phyloP scores from a whole-genome alignment of 2,888 invertebrate species.

The Calameuta filiformis region DNA sequence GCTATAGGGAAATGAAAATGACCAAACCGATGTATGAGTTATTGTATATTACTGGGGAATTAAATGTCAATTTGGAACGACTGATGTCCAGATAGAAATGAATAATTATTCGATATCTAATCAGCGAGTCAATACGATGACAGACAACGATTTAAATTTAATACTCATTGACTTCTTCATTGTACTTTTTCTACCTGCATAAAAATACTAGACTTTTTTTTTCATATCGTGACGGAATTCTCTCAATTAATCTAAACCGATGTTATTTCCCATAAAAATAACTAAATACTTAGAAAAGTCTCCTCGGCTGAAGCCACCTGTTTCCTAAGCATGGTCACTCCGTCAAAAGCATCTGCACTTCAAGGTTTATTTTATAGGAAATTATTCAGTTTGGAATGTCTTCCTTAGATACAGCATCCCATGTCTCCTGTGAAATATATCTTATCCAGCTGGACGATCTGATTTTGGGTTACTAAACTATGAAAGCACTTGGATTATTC shows the following conservation, averaged over 20 bases:
- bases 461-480: constrained; percentile 3
- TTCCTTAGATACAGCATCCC: not conserved
- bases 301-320: not conserved
- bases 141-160: not conserved
- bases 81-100: not conserved
- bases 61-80: not conserved
- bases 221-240: not conserved
- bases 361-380: constrained; percentile 16
- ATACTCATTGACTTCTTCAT: too few species aligned
- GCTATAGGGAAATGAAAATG: not conserved
- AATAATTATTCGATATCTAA: not conserved
- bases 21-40: too few species aligned
- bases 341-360: not conserved
- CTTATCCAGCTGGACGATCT: constrained; percentile 15
- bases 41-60: too few species aligned
- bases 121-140: not conserved
- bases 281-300: not conserved
- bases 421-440: not conserved
- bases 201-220: not conserved
- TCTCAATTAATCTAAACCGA: not conserved
- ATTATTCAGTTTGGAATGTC: constrained; percentile 19
- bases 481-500: constrained; percentile 11
- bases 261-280: not conserved
- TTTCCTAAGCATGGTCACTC: not conserved
- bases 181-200: not conserved